Conservation (phyloP, 1,140 invertebrate genomes). For the Lordiphosa stackelbergi region DNA sequence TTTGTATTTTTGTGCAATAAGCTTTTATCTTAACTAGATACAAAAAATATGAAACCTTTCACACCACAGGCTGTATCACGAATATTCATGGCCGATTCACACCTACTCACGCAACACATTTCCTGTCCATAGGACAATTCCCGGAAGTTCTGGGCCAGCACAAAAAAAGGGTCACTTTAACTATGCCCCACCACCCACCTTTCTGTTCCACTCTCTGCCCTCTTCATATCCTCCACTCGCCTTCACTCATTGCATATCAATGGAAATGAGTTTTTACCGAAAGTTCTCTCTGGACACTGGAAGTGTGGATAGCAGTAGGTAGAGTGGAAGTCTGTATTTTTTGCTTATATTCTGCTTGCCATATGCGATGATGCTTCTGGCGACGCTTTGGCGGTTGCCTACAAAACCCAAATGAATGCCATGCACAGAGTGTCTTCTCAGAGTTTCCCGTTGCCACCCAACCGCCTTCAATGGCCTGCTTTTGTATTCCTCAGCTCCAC, state of each 20-base stretch:
- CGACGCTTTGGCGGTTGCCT: slow-evolving; percentile 60
- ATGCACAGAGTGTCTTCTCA: slow-evolving; percentile 35
- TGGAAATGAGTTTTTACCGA: slow-evolving; percentile 60
- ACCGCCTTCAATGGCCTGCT: slow-evolving; percentile 15
- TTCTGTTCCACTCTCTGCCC: slow-evolving; percentile 1
- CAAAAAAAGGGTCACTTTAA: too few species aligned
- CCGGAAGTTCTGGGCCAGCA: too few species aligned
- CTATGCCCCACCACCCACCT: not conserved
- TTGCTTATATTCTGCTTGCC: slow-evolving; percentile 5
- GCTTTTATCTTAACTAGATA: too few species aligned
- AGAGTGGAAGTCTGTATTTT: slow-evolving; percentile 10
- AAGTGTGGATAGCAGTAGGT: slow-evolving; percentile 1
- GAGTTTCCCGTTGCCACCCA: slow-evolving; percentile 2
- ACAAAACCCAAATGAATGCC: slow-evolving; percentile 53
- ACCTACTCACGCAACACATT: too few species aligned
- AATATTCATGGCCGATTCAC: too few species aligned
- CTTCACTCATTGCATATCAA: slow-evolving; percentile 62
- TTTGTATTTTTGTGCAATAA: too few species aligned
- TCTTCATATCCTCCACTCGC: not conserved
- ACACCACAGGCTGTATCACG: too few species aligned
- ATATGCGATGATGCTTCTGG: slow-evolving; percentile 59
- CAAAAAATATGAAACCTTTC: too few species aligned
- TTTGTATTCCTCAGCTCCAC: slow-evolving; percentile 31
- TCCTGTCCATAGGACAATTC: too few species aligned
- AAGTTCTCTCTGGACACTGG: slow-evolving; percentile 32